A percentile compares a stretch with the other conserved stretches of the same genome.
These are phyloP conservation scores for Micrastur ruficollis DNA, from an alignment of 2,797 vertebrate species.

Conservation along the genomic window DNA sequence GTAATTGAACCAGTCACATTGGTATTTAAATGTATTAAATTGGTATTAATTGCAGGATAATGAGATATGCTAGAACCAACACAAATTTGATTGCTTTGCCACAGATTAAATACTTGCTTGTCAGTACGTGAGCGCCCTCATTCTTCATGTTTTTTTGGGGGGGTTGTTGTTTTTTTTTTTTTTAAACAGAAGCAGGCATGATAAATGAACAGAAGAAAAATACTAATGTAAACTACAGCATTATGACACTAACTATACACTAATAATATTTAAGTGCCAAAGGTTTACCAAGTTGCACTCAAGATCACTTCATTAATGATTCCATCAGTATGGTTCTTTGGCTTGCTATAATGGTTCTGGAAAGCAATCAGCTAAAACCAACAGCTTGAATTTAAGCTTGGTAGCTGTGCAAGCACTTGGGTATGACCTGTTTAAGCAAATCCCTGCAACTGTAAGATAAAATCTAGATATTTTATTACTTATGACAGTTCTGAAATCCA, in stretches of 20 bases:
- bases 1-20: conserved; percentile 9
- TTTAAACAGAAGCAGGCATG: not conserved
- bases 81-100: conserved; percentile 35
- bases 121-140: not conserved
- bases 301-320: not conserved
- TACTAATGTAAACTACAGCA: not conserved
- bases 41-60: conserved; percentile 35
- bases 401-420: not conserved
- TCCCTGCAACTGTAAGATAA: not conserved
- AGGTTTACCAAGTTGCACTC: not conserved
- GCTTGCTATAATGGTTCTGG: not conserved
- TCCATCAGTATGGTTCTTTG: not conserved
- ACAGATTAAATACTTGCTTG: conserved; percentile 30
- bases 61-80: conserved; percentile 47
- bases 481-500: conserved; percentile 43
- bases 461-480: conserved; percentile 28
- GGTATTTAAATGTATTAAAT: conserved; percentile 48
- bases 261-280: not conserved
- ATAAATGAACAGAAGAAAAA: not conserved
- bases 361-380: conserved; percentile 33
- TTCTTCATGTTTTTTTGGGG: not conserved
- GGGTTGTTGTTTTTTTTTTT: not conserved
- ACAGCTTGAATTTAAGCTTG: not conserved
- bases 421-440: conserved; percentile 19
- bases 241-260: not conserved